Evolutionary conservation across 2,797 vertebrate species (phyloP), one percentile per base, ranked within the genome.

Genomic region (Knipowitschia caucasica): DNA sequence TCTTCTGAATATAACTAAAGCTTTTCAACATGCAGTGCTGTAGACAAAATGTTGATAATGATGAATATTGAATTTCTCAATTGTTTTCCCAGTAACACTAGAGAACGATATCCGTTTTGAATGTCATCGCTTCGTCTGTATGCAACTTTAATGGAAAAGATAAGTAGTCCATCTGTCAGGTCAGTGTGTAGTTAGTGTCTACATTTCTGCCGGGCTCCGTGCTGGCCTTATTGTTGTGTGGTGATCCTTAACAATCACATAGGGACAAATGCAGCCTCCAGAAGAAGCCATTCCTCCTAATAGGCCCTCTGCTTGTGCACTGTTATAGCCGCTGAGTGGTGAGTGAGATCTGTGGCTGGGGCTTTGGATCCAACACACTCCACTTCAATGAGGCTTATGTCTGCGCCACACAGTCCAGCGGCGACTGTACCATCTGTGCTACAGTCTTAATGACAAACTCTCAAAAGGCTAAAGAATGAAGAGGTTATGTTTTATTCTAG

Each of bases 301-400:
- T 70, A 25, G 64, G 45, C 46, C 15, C 40, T 38, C 39, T 45
- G 57, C 50, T 34, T 10, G 56, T 30, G 46, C 66, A 60, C 62
- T 31, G 51, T 70, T 62, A 70, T 46, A 39, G 54, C 20, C 30
- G 59, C 62, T 50, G 69, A 25, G 59, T 25, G 68, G 21, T 29
- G 46, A 61, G 50, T 50, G 14, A 58, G 64, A 62, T 54, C 53
- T 36, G 61, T 40, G 62, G 38, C 39, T 53, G n/a, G 27, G 26
- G 43, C 60, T 62, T 20, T 53, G 33, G 40, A 27, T 52, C 62
- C 17, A 44, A 33, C 57, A 71, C 39, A 21, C 17, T 53, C 53
- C 39, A 39, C 29, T 53, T 46, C 27, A 14, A 27, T 17, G 52
- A 30, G 23, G 35, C 36, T 59, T 27, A 26, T 60, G 45, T 14